Base-by-base conservation (phyloP, 2,888 invertebrate species). In the Ypsolopha sequella region DNA sequence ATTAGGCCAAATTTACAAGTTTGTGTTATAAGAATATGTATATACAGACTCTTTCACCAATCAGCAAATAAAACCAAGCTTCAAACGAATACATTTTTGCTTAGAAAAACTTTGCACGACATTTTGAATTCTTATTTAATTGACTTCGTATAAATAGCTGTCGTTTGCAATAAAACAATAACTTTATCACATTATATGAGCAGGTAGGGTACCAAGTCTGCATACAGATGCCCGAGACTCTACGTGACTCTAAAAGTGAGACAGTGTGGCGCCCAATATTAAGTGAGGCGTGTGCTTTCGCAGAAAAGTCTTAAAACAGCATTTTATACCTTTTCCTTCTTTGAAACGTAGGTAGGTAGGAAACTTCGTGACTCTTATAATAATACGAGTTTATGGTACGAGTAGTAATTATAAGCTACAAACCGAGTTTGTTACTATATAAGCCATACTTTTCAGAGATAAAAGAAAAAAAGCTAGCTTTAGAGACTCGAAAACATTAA, bases 211-310 rank as follows among this genome's bases (percentile, higher is more conserved):
- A 64, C 64, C 55, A 57, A 57, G 64, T 55, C 65, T 68, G 79
- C 72, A 79, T 80, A 79, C 72, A 73, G 79, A 77, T 77, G 60
- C 63, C 56, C 60, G 58, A 60, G 63, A 63, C 61, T 70, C 64
- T 36, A 67, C 65, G 65, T 69, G 66, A 64, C 61, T 60, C 50
- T 60, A 58, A 54, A 59, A 59, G 57, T 60, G 60, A 71, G 79
- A 76, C 76, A 54, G 76, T 73, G 59, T 73, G 76, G 75, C 76
- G 77, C 76, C 77, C 59, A 56, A 38, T 38, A 38, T 38, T 38
- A 38, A 38, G 38, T 38, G n/a, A 38, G 24, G 24, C 24, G 24
- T 24, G 24, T 24, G 24, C 24, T 24, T 24, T 24, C 24, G 24
- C 24, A 24, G 36, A 48, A 51, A 38, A 36, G 48, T 41, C 24